These are phyloP conservation scores for Urocitellus parryii DNA, from an alignment of 2,113 vertebrate genomes.

Conservation along the genomic window DNA sequence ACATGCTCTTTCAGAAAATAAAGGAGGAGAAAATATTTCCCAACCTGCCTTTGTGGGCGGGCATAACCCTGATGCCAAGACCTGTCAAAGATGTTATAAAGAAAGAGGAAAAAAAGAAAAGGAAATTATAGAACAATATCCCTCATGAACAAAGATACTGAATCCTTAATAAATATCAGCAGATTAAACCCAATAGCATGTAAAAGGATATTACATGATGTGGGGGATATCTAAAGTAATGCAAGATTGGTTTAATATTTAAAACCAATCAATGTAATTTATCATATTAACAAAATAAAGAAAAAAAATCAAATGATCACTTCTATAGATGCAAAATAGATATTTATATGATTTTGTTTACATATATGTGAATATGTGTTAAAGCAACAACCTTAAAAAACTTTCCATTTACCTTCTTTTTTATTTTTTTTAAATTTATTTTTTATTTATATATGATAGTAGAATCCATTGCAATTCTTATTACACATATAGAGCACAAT, in stretches of 20 bases:
- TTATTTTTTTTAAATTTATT: too few relatives aligned
- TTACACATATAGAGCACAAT: too few relatives aligned
- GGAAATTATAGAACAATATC: neutral
- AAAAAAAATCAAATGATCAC: neutral
- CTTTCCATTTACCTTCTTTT: neutral
- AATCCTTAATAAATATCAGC: slow-evolving; percentile 24
- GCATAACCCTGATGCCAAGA: neutral
- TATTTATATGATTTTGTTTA: slow-evolving; percentile 43
- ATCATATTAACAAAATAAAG: slow-evolving; percentile 19
- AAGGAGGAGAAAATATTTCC: neutral
- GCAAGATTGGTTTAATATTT: slow-evolving; percentile 6
- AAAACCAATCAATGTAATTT: neutral
- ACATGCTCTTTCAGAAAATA: slow-evolving; percentile 29
- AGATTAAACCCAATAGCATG: neutral
- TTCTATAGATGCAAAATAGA: neutral
- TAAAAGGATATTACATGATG: neutral
- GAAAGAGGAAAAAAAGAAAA: neutral
- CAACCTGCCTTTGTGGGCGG: neutral
- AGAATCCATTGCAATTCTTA: too few relatives aligned
- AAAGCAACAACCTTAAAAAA: neutral
- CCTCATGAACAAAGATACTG: neutral
- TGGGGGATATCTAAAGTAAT: slow-evolving; percentile 38
- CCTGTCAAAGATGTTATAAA: neutral
- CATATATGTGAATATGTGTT: neutral
- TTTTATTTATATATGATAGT: too few relatives aligned